Evolutionary conservation across 2,888 invertebrate species (phyloP), one percentile per base, ranked within the genome.

Genomic region (Drosophila dives): DNA sequence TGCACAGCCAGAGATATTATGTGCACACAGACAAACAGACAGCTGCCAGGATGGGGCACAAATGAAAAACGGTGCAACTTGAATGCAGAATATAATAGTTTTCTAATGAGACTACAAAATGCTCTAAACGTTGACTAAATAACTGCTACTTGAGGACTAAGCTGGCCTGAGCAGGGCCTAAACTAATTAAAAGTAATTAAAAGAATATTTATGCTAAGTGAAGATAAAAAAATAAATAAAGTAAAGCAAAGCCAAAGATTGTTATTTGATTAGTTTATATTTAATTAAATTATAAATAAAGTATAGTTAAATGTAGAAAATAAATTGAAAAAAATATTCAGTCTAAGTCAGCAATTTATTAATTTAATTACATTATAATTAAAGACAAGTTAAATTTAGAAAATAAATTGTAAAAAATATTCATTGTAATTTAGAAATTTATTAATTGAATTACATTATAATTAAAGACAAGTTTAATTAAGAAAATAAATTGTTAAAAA

Each of bases 11-110:
- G 45, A 51, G 51, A 62, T 66, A 70, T 70, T 72, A 68, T 65
- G 72, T 69, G 64, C 81, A 68, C 78, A 70, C 59, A 60, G 42
- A 53, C 50, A 64, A 32, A 48, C 29, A 58, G 54, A 33, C 40
- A 53, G 62, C n/a, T n/a, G n/a, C n/a, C n/a, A 23, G 12, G 29
- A 50, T 38, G 48, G 23, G 48, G 42, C 53, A 63, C 42, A 77
- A 77, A 77, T 73, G 77, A 77, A 54, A 77, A 77, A 60, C 36
- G 36, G 48, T 36, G 63, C 42, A 33, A 23, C 15, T 36, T 32
- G 55, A 64, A 75, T 32, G 34, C 42, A 6, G n/a, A 20, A 40
- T 45, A 33, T 54, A 51, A 36, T 5, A 32, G 20, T 4, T 45
- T 12, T 2, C 49, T 23, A 20, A 32, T 32, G 26, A 32, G 53